Evolutionary conservation across 2,888 invertebrate genomes (phyloP).

Genomic region (Nipponacmea schrenckii): DNA sequence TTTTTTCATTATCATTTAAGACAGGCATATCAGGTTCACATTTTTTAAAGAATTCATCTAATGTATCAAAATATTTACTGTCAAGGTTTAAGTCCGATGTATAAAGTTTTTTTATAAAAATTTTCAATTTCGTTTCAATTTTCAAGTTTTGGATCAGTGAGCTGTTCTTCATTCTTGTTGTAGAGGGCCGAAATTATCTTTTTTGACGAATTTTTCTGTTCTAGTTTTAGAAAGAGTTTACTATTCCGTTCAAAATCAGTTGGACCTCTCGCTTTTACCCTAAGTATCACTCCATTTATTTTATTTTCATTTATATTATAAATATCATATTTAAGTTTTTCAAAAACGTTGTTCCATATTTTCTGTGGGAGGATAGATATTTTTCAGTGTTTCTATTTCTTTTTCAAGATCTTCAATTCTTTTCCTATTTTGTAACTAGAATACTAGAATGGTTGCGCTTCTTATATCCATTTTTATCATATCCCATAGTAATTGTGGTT

Average conservation of each 20-base stretch:
- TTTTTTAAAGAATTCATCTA: background rate
- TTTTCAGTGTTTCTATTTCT: too few species aligned
- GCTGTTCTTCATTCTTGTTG: too few species aligned
- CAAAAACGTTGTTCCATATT: background rate
- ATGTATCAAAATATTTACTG: background rate
- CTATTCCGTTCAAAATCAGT: constrained; percentile 1
- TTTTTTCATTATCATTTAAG: background rate
- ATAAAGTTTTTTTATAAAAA: constrained; percentile 15
- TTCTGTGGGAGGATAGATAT: background rate
- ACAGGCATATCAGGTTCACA: too few species aligned
- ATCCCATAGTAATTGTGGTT: background rate
- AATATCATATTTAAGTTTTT: background rate
- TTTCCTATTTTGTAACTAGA: background rate
- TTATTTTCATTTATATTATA: constrained; percentile 5
- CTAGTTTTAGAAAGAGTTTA: background rate
- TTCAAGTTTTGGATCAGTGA: too few species aligned
- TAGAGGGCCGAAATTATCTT: too few species aligned
- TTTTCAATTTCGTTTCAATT: background rate
- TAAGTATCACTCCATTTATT: background rate
- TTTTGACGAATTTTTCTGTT: too few species aligned
- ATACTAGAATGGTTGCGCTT: background rate
- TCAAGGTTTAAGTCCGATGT: constrained; percentile 3
- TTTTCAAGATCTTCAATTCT: too few species aligned
- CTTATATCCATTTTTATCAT: constrained; percentile 9
- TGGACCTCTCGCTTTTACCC: background rate